phyloP scores from a whole-genome alignment of 2,888 invertebrate species.

The Temnothorax unifasciatus region DNA sequence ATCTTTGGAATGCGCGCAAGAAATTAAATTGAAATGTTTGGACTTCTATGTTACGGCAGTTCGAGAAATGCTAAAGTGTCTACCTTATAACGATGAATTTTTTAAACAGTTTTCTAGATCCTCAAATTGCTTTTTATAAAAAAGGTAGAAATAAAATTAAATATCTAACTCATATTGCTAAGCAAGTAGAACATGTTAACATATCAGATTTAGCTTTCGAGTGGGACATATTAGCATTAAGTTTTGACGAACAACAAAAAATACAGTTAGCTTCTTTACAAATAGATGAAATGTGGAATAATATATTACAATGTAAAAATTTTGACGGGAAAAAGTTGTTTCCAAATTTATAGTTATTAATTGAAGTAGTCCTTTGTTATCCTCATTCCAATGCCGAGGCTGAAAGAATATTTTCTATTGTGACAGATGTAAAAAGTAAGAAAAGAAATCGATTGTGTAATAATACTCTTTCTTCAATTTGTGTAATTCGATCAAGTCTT shows the following conservation, averaged over 20 bases:
- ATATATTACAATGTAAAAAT: not conserved
- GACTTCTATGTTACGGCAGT: too few relatives aligned
- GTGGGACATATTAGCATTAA: not conserved
- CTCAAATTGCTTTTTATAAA: not conserved
- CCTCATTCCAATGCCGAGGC: not conserved
- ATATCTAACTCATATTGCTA: not conserved
- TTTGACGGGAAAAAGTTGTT: not conserved
- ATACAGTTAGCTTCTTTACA: not conserved
- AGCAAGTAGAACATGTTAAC: not conserved
- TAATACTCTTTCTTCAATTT: not conserved
- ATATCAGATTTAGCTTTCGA: not conserved
- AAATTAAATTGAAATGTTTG: too few relatives aligned
- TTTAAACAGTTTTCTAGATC: not conserved
- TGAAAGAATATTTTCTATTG: not conserved
- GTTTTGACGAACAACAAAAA: constrained; percentile 5
- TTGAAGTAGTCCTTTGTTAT: not conserved
- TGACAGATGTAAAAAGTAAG: not conserved
- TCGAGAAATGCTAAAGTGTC: too few relatives aligned
- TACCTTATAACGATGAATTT: not conserved
- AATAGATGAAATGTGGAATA: constrained; percentile 6
- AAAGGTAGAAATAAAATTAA: constrained; percentile 6
- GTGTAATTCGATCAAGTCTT: not conserved
- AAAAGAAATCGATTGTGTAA: not conserved
- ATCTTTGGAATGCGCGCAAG: too few relatives aligned
- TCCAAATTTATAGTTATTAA: constrained; percentile 2